Evolutionary conservation across 2,113 vertebrate genomes (phyloP).

Genomic region (Trogon melanurus): DNA sequence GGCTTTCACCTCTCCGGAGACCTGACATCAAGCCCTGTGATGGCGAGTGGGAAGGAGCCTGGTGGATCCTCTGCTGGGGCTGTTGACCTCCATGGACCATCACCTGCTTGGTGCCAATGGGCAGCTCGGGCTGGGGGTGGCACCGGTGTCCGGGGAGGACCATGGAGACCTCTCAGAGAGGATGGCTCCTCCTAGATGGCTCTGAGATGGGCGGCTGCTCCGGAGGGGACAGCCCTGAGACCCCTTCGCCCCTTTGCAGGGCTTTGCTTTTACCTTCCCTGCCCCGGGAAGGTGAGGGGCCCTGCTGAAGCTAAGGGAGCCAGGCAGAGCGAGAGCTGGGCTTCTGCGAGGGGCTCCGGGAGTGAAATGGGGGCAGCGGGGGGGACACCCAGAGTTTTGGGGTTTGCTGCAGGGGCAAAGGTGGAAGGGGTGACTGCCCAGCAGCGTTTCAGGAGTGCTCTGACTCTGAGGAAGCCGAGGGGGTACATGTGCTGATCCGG

Average conservation of each 20-base stretch:
- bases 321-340: not conserved
- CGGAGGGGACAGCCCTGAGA: fast-evolving
- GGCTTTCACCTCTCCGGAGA: not conserved
- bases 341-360: not conserved
- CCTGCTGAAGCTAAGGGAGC: slow-evolving; percentile 4
- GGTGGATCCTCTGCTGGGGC: not conserved
- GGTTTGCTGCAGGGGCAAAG: not conserved
- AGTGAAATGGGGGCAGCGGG: fast-evolving
- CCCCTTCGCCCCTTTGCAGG: not conserved
- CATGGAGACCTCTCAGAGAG: not conserved
- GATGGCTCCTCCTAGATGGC: not conserved
- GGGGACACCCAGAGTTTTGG: not conserved
- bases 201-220: not conserved
- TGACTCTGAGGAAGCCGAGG: fast-evolving
- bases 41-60: not conserved
- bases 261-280: not conserved
- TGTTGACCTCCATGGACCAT: not conserved
- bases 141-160: not conserved
- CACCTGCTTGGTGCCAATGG: fast-evolving
- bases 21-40: not conserved
- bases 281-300: not conserved
- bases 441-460: not conserved
- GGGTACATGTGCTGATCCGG: fast-evolving
- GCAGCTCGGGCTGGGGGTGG: fast-evolving
- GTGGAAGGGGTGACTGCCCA: fast-evolving